Evolutionary conservation across 2,888 invertebrate species (phyloP).

Genomic region (Tricholauxania praeusta): DNA sequence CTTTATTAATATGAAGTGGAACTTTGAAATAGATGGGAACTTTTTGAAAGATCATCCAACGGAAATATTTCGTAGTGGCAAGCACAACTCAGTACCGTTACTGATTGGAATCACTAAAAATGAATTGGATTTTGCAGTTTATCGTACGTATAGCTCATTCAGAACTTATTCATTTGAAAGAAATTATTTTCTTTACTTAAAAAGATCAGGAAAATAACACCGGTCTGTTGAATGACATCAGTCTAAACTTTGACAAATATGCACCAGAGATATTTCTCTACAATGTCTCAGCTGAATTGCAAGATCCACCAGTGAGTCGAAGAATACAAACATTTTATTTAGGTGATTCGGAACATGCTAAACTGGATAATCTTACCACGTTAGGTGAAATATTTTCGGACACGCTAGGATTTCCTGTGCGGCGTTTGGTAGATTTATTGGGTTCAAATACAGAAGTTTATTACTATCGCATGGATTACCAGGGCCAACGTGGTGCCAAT

Average conservation of each 20-base stretch:
- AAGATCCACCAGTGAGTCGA: slow-evolving; percentile 8
- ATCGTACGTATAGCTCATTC: slow-evolving; percentile 48
- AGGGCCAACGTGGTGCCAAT: slow-evolving; percentile 71
- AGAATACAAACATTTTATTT: slow-evolving; percentile 51
- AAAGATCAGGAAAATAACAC: slow-evolving; percentile 51
- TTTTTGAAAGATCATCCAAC: slow-evolving; percentile 73
- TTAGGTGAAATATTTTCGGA: slow-evolving; percentile 71
- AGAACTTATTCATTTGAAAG: no score
- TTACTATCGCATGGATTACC: slow-evolving; percentile 73
- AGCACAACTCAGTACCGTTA: slow-evolving; percentile 73
- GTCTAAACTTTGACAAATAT: slow-evolving; percentile 55
- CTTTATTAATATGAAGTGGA: slow-evolving; percentile 60
- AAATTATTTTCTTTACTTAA: no score
- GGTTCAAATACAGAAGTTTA: slow-evolving; percentile 70
- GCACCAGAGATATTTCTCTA: slow-evolving; percentile 65
- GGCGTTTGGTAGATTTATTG: slow-evolving; percentile 72
- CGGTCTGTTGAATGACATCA: slow-evolving; percentile 55
- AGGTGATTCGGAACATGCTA: slow-evolving; percentile 33
- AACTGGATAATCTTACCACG: slow-evolving; percentile 41
- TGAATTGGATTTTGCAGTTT: slow-evolving; percentile 69
- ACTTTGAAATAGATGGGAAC: slow-evolving; percentile 73
- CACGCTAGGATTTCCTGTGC: slow-evolving; percentile 71
- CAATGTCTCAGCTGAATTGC: slow-evolving; percentile 55
- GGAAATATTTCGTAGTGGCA: slow-evolving; percentile 69
- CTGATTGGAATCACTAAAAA: slow-evolving; percentile 74